Percentiles rank a stretch among this genome's conserved stretches.
Conservation (phyloP, 2,113 vertebrate species). For the Mastomys coucha region DNA sequence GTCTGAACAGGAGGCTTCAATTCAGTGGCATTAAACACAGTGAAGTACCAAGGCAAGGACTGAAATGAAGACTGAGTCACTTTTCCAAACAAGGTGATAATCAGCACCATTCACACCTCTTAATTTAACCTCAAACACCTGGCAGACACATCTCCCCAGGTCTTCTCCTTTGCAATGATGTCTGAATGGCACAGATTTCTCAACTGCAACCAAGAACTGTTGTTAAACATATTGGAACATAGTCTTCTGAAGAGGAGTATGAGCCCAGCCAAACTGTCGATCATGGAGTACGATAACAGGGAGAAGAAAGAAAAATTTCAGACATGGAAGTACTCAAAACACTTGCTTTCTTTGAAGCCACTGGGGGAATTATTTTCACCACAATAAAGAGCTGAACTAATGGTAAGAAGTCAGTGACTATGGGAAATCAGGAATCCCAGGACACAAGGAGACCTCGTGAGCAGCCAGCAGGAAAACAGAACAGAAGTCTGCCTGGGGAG, state of each 20-base stretch:
- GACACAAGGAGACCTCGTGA: background rate
- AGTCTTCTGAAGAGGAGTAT: background rate
- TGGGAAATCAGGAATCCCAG: conserved; percentile 13
- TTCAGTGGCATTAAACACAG: background rate
- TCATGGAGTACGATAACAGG: background rate
- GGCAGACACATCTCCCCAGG: background rate
- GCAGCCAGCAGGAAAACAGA: background rate
- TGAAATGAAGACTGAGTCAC: background rate
- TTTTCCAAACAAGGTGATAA: background rate
- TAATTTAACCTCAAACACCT: background rate
- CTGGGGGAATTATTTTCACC: background rate
- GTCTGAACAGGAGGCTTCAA: background rate
- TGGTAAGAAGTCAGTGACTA: background rate
- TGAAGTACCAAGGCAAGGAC: background rate
- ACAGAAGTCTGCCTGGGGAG: background rate
- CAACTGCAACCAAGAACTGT: background rate
- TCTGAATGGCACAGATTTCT: background rate
- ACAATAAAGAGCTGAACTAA: background rate
- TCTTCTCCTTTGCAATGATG: background rate
- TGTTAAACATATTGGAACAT: background rate
- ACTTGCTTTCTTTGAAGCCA: conserved; percentile 9
- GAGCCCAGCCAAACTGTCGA: background rate
- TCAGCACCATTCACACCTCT: background rate
- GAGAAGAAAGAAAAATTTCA: conserved; percentile 15
- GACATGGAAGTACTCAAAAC: background rate